Evolutionary conservation across 2,797 vertebrate genomes (phyloP), one percentile per base, ranked within the genome.

Genomic region (Diplodus puntazzo): DNA sequence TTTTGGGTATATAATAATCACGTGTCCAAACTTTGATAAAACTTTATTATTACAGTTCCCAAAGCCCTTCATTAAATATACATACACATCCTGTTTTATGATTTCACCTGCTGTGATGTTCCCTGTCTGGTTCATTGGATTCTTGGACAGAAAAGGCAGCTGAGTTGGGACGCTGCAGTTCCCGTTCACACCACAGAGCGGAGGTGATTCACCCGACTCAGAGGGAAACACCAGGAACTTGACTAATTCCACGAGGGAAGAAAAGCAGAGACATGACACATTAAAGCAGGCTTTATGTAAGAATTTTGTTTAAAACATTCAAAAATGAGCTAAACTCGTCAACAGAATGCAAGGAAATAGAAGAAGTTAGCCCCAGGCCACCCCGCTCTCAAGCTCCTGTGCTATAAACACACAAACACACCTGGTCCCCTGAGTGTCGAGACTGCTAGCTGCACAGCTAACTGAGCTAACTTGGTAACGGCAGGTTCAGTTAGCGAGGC

Each of bases 181-280:
- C 69, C 70, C 66, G 16, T 74, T 89, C 11, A 27, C 13, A 9
- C 77, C 88, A 91, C 92, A 94, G 34, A 72, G 73, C 27, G 72
- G 53, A 21, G 82, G 30, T 39, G 76, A 39, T 30, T 82, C 73
- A 3, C 27, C 43, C 4, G 42, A 45, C 55, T 89, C 80, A 10
- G 78, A 11, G 1, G 92, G 92, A 63, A 94, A 92, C 1, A 30
- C 84, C 68, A 94, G 80, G 65, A 93, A 93, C 85, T 89, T 93
- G 18, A 94, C 95, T 95, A 45, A 74, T 42, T 52, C 17, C 11
- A 79, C 39, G n/a, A 86, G 50, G 85, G 4, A 68, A 59, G 25
- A 72, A 73, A 79, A 82, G 27, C 53, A 79, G 25, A 18, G 39
- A 71, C 9, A 46, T 45, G 7, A 65, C n/a, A 60, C 13, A 1